These are phyloP conservation scores for Oncorhynchus gorbuscha DNA, from an alignment of 2,113 vertebrate species.

Conservation along the genomic window DNA sequence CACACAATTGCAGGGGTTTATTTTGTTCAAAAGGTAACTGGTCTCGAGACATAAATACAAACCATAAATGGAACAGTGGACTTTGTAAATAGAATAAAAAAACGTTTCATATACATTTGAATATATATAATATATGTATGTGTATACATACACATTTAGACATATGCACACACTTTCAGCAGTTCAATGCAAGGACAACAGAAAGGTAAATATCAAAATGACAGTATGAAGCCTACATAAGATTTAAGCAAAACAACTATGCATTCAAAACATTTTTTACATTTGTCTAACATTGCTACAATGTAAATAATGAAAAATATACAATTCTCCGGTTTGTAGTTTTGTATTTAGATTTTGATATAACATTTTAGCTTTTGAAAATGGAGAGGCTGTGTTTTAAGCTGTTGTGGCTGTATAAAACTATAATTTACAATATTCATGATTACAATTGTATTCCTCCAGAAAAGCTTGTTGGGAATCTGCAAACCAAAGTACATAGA, in stretches of 20 bases:
- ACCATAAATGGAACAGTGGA: conserved; percentile 56
- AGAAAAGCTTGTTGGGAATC: conserved; percentile 32
- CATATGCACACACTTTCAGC: conserved; percentile 63
- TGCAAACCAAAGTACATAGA: conserved; percentile 45
- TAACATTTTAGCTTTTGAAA: conserved; percentile 34
- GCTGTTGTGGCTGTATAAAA: conserved; percentile 32
- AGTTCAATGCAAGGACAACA: conserved; percentile 61
- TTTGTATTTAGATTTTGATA: conserved; percentile 22
- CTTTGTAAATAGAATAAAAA: conserved; percentile 68
- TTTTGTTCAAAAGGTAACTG: conserved; percentile 48
- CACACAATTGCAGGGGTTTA: conserved; percentile 47
- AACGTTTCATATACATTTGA: conserved; percentile 65
- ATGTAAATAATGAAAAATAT: conserved; percentile 31
- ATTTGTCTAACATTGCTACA: conserved; percentile 36
- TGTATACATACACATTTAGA: conserved; percentile 56
- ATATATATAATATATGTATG: conserved; percentile 58
- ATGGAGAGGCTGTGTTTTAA: conserved; percentile 17
- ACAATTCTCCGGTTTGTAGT: conserved; percentile 35
- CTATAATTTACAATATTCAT: conserved; percentile 11
- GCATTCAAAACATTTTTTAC: conserved; percentile 22
- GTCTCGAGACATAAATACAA: conserved; percentile 59
- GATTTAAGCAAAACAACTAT: conserved; percentile 20
- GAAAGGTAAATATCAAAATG: conserved; percentile 40
- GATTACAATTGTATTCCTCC: conserved; percentile 22
- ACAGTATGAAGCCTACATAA: conserved; percentile 43